phyloP scores from a whole-genome alignment of 2,888 invertebrate species.

The Erpobdella octoculata region DNA sequence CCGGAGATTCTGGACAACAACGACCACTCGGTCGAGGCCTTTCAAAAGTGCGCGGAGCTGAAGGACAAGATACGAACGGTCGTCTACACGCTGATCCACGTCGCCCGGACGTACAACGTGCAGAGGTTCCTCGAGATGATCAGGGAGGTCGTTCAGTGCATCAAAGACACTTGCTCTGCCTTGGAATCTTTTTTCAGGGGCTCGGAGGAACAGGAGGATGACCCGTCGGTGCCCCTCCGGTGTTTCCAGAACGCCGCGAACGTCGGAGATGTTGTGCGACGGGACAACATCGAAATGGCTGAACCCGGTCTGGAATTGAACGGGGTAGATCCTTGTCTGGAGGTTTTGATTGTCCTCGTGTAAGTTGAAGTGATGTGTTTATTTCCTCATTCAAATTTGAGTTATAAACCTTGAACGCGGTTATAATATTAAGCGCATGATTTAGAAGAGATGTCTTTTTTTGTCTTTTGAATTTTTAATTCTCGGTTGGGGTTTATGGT shows the following conservation, averaged over 20 bases:
- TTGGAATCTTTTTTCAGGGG: background rate
- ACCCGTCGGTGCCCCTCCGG: background rate
- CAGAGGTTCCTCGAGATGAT: background rate
- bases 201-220: no score
- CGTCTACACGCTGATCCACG: background rate
- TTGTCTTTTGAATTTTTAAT: no score
- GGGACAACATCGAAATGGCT: no score
- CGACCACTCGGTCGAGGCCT: background rate
- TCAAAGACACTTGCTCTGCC: background rate
- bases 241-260: background rate
- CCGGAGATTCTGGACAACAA: background rate
- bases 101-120: background rate
- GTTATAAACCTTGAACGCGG: background rate
- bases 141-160: background rate
- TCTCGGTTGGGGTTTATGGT: no score
- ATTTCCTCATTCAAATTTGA: background rate
- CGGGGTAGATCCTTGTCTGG: constrained; percentile 21
- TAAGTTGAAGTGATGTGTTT: background rate
- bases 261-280: no score
- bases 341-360: background rate
- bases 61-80: background rate
- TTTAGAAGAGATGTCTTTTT: background rate
- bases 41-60: background rate
- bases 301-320: no score
- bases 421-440: background rate